Percentiles rank a stretch among this genome's conserved stretches.
Evolutionary conservation across 2,888 invertebrate species (phyloP).

Genomic region (Ormyrus pomaceus): DNA sequence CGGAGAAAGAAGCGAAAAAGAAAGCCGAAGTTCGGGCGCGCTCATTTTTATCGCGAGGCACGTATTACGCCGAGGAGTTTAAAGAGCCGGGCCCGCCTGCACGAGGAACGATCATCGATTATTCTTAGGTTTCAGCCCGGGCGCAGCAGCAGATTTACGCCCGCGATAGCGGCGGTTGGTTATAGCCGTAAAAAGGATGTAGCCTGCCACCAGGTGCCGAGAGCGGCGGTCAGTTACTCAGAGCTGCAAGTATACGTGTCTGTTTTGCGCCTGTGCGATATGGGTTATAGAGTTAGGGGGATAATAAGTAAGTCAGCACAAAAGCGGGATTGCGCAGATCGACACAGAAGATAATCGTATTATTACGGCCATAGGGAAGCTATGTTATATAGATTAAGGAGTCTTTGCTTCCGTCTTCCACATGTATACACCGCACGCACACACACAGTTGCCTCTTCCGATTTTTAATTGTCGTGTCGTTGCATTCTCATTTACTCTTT

Average conservation of each 20-base stretch:
- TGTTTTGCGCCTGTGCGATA: not conserved
- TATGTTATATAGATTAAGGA: conserved; percentile 52
- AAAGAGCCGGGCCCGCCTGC: not conserved
- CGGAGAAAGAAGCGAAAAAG: not conserved
- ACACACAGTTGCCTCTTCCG: not conserved
- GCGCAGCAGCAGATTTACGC: conserved; percentile 53
- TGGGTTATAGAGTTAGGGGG: conserved; percentile 53
- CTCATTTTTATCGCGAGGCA: conserved; percentile 40
- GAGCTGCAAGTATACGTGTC: not conserved
- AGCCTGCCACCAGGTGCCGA: conserved; percentile 57
- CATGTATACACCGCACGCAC: not conserved
- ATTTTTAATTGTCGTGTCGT: conserved; percentile 6
- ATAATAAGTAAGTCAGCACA: conserved; percentile 62
- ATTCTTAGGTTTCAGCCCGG: conserved; percentile 39
- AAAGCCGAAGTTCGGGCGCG: not conserved
- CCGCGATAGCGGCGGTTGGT: conserved; percentile 44
- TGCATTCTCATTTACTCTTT: conserved; percentile 55
- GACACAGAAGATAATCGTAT: conserved; percentile 57
- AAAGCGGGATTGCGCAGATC: conserved; percentile 62
- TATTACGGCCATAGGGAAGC: conserved; percentile 54
- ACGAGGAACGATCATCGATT: conserved; percentile 46
- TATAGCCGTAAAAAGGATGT: conserved; percentile 56
- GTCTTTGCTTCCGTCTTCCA: conserved; percentile 35
- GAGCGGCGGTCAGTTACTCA: conserved; percentile 52
- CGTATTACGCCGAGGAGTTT: conserved; percentile 22